phyloP scores from a whole-genome alignment of 2,888 invertebrate genomes.

The Parasteatoda lunata region DNA sequence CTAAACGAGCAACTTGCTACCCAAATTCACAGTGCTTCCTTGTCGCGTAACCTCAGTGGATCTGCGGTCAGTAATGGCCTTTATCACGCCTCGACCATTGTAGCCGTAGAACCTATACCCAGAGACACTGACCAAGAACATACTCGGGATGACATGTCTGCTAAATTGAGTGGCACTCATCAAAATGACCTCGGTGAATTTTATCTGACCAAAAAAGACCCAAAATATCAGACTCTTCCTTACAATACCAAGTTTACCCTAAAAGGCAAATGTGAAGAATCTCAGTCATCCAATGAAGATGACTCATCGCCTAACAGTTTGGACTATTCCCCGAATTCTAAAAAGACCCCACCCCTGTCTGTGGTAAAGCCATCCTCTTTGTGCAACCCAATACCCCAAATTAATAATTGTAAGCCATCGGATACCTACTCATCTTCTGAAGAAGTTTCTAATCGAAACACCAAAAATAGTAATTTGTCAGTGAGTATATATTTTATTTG shows the following conservation, averaged over 20 bases:
- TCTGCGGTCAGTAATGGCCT: constrained; percentile 24
- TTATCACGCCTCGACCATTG: constrained; percentile 71
- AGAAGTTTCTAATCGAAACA: background rate
- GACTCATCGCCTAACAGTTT: constrained; percentile 44
- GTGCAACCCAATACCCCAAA: constrained; percentile 47
- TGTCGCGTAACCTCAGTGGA: constrained; percentile 25
- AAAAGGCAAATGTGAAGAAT: constrained; percentile 68
- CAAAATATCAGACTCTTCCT: constrained; percentile 92
- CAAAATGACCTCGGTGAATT: constrained; percentile 75
- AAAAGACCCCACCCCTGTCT: constrained; percentile 19
- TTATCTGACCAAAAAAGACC: constrained; percentile 87
- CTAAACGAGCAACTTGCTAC: constrained; percentile 85
- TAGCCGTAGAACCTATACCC: constrained; percentile 75
- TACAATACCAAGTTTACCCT: constrained; percentile 86
- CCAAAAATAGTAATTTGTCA: no score
- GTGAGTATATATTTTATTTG: no score
- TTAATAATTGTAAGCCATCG: background rate
- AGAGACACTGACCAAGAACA: constrained; percentile 68
- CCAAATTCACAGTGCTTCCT: constrained; percentile 73
- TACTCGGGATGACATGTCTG: constrained; percentile 69
- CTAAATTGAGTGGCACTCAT: constrained; percentile 63
- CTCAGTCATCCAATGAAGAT: constrained; percentile 54
- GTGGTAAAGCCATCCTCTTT: constrained; percentile 35
- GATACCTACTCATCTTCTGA: background rate
- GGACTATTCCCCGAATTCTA: constrained; percentile 20